These are phyloP conservation scores for Alces alces DNA, from an alignment of 2,113 vertebrate genomes.

Conservation along the genomic window DNA sequence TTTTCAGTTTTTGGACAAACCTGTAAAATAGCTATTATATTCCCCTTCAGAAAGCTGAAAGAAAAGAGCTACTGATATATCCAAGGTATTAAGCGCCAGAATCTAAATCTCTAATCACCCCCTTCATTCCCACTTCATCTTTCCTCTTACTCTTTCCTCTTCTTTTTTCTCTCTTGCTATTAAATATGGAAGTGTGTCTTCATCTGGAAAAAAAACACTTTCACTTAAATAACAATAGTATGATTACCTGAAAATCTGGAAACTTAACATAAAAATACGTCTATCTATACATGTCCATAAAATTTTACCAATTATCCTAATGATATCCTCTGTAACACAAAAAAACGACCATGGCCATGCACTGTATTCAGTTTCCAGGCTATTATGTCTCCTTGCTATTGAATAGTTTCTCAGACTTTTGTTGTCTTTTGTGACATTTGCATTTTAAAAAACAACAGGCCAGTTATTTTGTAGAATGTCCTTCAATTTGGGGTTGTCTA, in stretches of 20 bases:
- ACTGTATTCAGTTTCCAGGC: background rate
- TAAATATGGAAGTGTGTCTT: background rate
- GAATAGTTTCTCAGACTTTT: background rate
- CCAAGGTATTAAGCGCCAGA: background rate
- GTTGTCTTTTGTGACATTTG: background rate
- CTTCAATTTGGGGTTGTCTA: background rate
- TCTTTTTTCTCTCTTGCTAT: background rate
- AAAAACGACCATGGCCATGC: background rate
- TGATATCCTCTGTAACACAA: background rate
- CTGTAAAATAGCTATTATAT: background rate
- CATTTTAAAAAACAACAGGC: background rate
- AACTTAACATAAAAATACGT: background rate
- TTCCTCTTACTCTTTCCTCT: background rate
- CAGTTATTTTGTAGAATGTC: background rate
- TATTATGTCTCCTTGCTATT: background rate
- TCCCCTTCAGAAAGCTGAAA: background rate
- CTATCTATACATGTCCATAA: background rate
- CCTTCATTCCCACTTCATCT: background rate
- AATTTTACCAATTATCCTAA: background rate
- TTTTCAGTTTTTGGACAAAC: background rate
- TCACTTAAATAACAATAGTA: background rate
- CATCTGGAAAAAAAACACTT: background rate
- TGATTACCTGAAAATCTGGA: background rate
- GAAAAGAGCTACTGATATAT: background rate
- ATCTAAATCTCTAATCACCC: background rate